Base-by-base conservation (phyloP, 1,140 invertebrate species). In the Gonatopus flavifemur region DNA sequence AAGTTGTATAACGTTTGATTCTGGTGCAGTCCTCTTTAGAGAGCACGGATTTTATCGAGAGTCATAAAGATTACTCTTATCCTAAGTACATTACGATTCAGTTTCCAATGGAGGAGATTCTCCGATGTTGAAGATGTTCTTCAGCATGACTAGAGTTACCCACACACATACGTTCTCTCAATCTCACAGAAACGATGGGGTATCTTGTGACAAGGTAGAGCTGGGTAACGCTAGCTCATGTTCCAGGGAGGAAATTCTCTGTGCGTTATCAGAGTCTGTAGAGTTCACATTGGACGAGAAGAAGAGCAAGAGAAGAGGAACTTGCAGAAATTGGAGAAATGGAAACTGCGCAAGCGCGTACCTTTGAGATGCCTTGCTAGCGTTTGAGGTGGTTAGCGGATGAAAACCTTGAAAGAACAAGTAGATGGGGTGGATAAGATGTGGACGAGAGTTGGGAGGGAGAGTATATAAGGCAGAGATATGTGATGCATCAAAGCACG, bases 301-400 rank as follows among this genome's bases (percentile, higher is more conserved):
- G n/a, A n/a, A n/a, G n/a, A n/a, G n/a, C n/a, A n/a, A n/a, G n/a
- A n/a, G n/a, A n/a, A n/a, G n/a, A n/a, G n/a, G n/a, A 44, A 60
- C 49, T 55, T 53, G 19, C n/a, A 39, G 43, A 61, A 60, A 52
- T 52, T 59, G 56, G 51, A n/a, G n/a, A n/a, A 59, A 47, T 47
- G 22, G 42, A 33, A 50, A 24, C 44, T 19, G 24, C 59, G 59
- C 57, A 60, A 56, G 57, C 57, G 59, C 52, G 9, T 13, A 32
- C 44, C 35, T 55, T 36, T 39, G 10, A 10, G 49, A 52, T 43
- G 44, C 36, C 40, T 18, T 5, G 25, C 6, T 28, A 16, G 12
- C 2, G 22, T 30, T 42, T n/a, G n/a, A 53, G 40, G 35, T 28
- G 49, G 52, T 15, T 40, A 33, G 15, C 38, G 39, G 25, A 43